Evolutionary conservation across 2,797 vertebrate genomes (phyloP), one percentile per base, ranked within the genome.

Genomic region (Bradypus variegatus): DNA sequence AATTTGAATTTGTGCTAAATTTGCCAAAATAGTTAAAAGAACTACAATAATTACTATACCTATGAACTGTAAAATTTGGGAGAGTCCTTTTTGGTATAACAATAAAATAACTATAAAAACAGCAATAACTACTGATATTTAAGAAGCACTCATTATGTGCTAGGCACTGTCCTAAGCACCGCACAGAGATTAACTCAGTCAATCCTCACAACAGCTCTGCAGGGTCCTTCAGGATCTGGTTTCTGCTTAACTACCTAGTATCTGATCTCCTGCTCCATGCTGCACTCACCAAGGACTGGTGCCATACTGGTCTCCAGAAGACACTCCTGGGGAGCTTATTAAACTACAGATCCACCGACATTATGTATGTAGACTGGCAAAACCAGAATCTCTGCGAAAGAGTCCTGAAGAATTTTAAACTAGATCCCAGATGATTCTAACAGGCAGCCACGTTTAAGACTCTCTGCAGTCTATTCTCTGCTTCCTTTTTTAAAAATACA

Each of bases 11-110:
- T 93, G 41, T 67, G 69, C 48, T 83, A 89, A 90, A 93, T 67
- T 86, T 92, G 86, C 67, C 78, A 45, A 94, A 95, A 92, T 14
- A 62, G 48, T 80, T 79, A 95, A 92, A 94, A 92, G 82, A 88
- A 92, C 60, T 60, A 65, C 92, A 95, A 92, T 90, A 92, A 91
- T 38, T 82, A 89, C 48, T 67, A 76, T 36, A 65, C 12, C 8
- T 64, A 41, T 53, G 33, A 94, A 38, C 60, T 76, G 27, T 77
- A 93, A 90, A 95, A 77, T 62, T 12, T 8, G 53, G 62, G 29
- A 45, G 36, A 72, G 62, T 91, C 15, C 5, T 92, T 88, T 83
- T 31, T 48, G 78, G 77, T 55, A 69, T 25, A 65, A 67, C 81
- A 91, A 65, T 79, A 90, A 80, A 89, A 62, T 41, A 91, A 90